Percentiles rank a stretch among this genome's conserved stretches.
phyloP scores from a whole-genome alignment of 2,113 vertebrate species.

The Sisor rabdophorus region DNA sequence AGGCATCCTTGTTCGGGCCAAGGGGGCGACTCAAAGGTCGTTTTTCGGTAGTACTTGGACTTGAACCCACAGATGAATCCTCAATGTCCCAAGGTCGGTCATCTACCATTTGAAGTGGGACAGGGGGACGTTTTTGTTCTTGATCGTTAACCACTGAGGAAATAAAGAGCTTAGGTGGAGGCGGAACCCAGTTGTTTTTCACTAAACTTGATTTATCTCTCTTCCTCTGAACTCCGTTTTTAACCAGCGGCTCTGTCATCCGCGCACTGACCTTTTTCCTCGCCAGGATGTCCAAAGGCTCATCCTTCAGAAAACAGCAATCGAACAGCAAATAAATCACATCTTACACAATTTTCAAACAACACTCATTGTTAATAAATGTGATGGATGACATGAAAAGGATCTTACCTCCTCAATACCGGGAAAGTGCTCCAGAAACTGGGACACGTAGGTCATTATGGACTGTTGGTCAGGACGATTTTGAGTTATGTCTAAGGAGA shows the following conservation, averaged over 20 bases:
- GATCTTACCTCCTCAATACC: conserved; percentile 80
- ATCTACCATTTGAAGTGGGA: conserved; percentile 23
- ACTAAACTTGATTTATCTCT: conserved; percentile 67
- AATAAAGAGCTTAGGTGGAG: conserved; percentile 78
- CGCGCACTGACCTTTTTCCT: conserved; percentile 59
- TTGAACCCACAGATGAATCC: conserved; percentile 53
- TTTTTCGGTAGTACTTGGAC: conserved; percentile 39
- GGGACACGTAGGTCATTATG: conserved; percentile 90
- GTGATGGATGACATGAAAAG: neutral
- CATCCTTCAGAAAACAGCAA: conserved; percentile 53
- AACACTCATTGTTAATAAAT: neutral
- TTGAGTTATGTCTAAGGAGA: conserved; percentile 79
- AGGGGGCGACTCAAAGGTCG: conserved; percentile 23
- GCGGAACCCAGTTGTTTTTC: conserved; percentile 70
- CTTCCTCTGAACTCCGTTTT: conserved; percentile 60
- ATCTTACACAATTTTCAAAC: neutral
- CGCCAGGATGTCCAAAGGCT: conserved; percentile 56
- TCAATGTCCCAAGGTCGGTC: conserved; percentile 60
- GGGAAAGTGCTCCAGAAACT: conserved; percentile 93
- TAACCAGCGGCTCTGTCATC: conserved; percentile 48
- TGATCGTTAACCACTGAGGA: conserved; percentile 62
- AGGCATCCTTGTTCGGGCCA: conserved; percentile 39
- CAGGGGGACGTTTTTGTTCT: conserved; percentile 40
- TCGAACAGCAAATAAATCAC: conserved; percentile 15
- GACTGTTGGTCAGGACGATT: conserved; percentile 88